Evolutionary conservation across 1,140 invertebrate species (phyloP).

Genomic region (Cephus cinctus): DNA sequence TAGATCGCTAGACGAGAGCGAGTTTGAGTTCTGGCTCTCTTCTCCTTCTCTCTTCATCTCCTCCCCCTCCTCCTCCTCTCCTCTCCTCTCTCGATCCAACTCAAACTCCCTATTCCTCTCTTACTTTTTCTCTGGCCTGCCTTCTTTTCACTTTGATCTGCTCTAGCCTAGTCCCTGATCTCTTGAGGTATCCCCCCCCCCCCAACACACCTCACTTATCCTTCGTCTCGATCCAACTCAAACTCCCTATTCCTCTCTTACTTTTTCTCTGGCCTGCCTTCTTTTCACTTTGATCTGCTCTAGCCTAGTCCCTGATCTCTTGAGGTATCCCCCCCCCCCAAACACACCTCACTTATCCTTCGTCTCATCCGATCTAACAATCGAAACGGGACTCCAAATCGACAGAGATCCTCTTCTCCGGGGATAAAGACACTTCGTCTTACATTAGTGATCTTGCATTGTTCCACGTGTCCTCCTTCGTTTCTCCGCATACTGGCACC

Average conservation of each 20-base stretch:
- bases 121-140: constrained; percentile 5
- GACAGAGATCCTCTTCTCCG: too few relatives aligned
- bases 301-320: too few relatives aligned
- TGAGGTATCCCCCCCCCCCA: too few relatives aligned
- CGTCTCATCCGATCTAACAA: too few relatives aligned
- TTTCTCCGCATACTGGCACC: too few relatives aligned
- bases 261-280: constrained; percentile 4
- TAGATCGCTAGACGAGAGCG: constrained; percentile 50
- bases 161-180: constrained; percentile 1
- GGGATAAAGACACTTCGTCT: too few relatives aligned
- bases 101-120: constrained; percentile 4
- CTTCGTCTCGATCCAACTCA: constrained; percentile 3
- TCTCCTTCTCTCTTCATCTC: background rate
- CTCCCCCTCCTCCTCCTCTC: constrained; percentile 5
- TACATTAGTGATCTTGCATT: too few relatives aligned
- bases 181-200: background rate
- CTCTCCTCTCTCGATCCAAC: constrained; percentile 22
- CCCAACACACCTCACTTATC: constrained; percentile 1
- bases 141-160: constrained; percentile 4
- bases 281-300: too few relatives aligned
- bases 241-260: constrained; percentile 7
- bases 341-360: too few relatives aligned
- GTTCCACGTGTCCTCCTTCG: too few relatives aligned
- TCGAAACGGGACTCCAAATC: too few relatives aligned
- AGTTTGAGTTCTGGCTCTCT: constrained; percentile 24